Evolutionary conservation across 2,113 vertebrate species (phyloP), one percentile per base, ranked within the genome.

Genomic region (Psilopsiagon aurifrons): DNA sequence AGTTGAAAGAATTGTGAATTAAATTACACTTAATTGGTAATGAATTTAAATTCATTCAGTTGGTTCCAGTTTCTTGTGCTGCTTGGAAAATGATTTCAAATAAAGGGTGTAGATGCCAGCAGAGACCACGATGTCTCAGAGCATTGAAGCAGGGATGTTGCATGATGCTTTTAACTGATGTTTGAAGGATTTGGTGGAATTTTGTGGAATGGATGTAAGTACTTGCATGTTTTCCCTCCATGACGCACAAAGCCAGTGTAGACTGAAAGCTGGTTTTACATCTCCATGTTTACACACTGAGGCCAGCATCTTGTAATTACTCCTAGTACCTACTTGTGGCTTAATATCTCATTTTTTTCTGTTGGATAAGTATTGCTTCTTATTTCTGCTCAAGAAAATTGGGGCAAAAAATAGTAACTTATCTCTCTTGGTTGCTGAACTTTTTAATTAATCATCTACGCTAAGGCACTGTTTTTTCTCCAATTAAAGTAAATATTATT

Each of bases 41-140:
- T 95, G 88, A 93, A 96, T 94, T 96, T 86, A 94, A 96, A 96
- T 95, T 94, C 92, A 94, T 94, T 95, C 92, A 76, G 37, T 93
- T 93, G 82, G 47, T 70, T 94, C 83, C 74, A 28, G 1, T 94
- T 88, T 81, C 75, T 95, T 80, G 55, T 89, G 52, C 75, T 79
- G 33, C 55, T 85, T 87, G 78, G 39, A 62, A 95, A n/a, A 55
- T 71, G 46, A 81, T 91, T 86, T 85, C 37, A 88, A 79, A 44
- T 90, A 29, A 31, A 70, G 37, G 70, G 60, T 93, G 69, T 22
- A 66, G 86, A 22, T 91, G 57, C 59, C 86, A 87, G 92, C 13
- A 62, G 88, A 76, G 63, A 69, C 92, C n/a, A 5, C 1, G 14
- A 23, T n/a, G 43, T 76, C 63, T 92, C 60, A 47, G 75, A 88